These are phyloP conservation scores for Aleiodes alternator DNA, from an alignment of 2,888 invertebrate genomes.

Conservation along the genomic window DNA sequence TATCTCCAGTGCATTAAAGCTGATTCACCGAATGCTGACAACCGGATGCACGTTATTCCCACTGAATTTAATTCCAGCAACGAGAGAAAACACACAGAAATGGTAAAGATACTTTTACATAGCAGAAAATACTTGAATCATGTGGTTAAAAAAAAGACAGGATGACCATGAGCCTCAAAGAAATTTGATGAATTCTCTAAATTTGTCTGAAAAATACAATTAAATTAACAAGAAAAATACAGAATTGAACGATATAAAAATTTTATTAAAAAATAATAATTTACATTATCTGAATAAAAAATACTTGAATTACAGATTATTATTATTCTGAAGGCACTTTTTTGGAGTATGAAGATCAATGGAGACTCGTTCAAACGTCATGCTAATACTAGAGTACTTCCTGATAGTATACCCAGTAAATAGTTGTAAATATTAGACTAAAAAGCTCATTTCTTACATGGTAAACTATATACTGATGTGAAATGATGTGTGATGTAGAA, in stretches of 20 bases:
- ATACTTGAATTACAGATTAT: slow-evolving; percentile 18
- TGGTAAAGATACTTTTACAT: neutral
- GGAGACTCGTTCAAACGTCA: slow-evolving; percentile 18
- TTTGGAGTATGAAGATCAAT: neutral
- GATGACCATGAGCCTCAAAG: neutral
- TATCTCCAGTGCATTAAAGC: slow-evolving; percentile 9
- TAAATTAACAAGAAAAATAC: neutral
- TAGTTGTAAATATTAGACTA: neutral
- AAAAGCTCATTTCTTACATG: neutral
- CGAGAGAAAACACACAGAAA: neutral
- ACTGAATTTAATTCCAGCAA: neutral
- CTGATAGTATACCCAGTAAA: neutral
- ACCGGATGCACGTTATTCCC: slow-evolving; percentile 14
- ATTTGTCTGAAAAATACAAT: neutral
- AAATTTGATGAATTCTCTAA: neutral
- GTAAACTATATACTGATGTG: no score
- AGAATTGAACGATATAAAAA: slow-evolving; percentile 20
- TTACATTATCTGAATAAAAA: slow-evolving; percentile 25
- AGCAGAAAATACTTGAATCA: slow-evolving; percentile 14
- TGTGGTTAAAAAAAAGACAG: neutral
- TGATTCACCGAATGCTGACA: slow-evolving; percentile 28
- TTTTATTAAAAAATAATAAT: slow-evolving; percentile 31
- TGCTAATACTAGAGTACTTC: slow-evolving; percentile 23
- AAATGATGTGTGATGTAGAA: no score
- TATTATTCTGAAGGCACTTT: neutral